phyloP scores from a whole-genome alignment of 2,797 vertebrate genomes.

The Alca torda region DNA sequence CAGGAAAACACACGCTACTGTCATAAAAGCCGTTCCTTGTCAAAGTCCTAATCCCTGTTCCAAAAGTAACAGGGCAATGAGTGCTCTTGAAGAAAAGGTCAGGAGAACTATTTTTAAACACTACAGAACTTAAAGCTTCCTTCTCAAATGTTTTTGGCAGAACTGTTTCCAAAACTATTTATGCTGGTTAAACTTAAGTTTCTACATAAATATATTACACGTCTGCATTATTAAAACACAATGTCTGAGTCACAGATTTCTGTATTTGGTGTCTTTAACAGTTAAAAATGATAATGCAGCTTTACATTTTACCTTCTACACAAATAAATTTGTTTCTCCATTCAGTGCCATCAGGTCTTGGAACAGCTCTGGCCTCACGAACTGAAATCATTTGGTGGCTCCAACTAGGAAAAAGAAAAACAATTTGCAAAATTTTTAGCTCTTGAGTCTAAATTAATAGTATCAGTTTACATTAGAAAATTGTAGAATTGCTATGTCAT shows the following conservation, averaged over 20 bases:
- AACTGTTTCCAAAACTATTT: neutral
- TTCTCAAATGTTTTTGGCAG: neutral
- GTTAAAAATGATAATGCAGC: neutral
- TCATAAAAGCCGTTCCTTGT: neutral
- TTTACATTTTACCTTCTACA: conserved; percentile 87
- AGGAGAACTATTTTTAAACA: conserved; percentile 60
- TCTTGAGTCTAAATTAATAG: neutral
- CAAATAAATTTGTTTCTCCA: conserved; percentile 96
- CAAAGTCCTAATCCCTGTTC: neutral
- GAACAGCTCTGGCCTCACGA: conserved; percentile 87
- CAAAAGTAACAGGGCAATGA: conserved; percentile 26
- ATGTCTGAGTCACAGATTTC: neutral
- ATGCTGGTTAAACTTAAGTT: neutral
- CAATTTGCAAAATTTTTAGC: neutral
- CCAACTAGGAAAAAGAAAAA: conserved; percentile 82
- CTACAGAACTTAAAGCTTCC: conserved; percentile 17
- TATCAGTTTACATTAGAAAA: neutral
- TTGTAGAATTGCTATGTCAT: neutral
- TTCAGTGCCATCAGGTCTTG: conserved; percentile 80
- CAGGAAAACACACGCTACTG: neutral
- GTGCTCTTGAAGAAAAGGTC: conserved; percentile 52
- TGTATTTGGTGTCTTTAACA: neutral
- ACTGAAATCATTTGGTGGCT: conserved; percentile 88
- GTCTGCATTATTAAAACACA: neutral
- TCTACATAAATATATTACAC: neutral